Evolutionary conservation across 2,888 invertebrate genomes (phyloP).

Genomic region (Barypeithes pellucidus): DNA sequence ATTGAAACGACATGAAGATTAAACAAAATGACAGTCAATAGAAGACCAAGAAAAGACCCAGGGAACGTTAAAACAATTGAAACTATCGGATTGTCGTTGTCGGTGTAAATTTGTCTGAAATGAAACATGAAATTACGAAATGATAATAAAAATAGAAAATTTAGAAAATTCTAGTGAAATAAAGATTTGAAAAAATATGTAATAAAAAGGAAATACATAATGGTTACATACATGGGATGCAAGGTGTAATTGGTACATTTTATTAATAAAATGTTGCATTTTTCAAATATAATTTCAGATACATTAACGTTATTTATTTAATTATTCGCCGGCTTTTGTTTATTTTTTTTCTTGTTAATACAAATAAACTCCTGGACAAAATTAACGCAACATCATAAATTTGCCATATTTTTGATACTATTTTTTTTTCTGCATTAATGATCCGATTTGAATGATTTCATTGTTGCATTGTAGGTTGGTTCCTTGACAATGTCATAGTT

Average conservation of each 20-base stretch:
- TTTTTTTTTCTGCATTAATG: too few relatives aligned
- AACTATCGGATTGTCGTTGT: slow-evolving; percentile 1
- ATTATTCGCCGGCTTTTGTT: too few relatives aligned
- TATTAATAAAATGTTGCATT: slow-evolving; percentile 27
- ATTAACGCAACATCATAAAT: too few relatives aligned
- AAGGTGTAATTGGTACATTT: slow-evolving; percentile 9
- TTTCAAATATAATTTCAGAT: neutral
- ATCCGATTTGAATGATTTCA: too few relatives aligned
- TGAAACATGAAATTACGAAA: neutral
- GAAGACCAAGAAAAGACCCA: neutral
- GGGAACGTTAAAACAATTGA: neutral
- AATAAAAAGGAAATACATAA: slow-evolving; percentile 2
- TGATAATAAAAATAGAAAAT: neutral
- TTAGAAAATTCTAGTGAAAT: neutral
- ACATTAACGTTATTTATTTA: too few relatives aligned
- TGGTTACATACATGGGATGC: slow-evolving; percentile 24
- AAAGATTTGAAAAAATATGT: neutral
- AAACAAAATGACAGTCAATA: neutral
- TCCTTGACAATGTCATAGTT: too few relatives aligned
- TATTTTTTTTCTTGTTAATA: too few relatives aligned
- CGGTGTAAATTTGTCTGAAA: slow-evolving; percentile 23
- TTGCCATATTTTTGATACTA: too few relatives aligned
- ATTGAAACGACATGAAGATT: slow-evolving; percentile 2
- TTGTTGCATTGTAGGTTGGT: too few relatives aligned
- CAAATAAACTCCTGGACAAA: too few relatives aligned